Conservation (phyloP, 2,797 vertebrate genomes). For the Pantherophis alleghaniensis region DNA sequence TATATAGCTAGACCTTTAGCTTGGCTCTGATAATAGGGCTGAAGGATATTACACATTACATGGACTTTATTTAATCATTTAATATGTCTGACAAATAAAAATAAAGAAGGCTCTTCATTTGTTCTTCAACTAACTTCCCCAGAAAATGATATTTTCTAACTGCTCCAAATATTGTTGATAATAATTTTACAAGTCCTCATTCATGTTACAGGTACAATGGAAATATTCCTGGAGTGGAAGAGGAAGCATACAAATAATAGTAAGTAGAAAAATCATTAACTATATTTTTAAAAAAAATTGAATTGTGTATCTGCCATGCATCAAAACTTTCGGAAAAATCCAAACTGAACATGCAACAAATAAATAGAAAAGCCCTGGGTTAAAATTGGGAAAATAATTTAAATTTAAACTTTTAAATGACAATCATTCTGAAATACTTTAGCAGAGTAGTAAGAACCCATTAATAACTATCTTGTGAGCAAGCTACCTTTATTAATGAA, state of each 20-base stretch:
- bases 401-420: slow-evolving; percentile 3
- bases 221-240: slow-evolving; percentile 10
- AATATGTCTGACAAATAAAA: background rate
- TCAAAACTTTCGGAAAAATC: slow-evolving; percentile 11
- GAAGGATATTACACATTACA: background rate
- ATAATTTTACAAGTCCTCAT: background rate
- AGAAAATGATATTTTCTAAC: slow-evolving; percentile 4
- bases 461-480: background rate
- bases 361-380: background rate
- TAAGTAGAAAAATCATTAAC: slow-evolving; percentile 30
- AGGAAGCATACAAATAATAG: background rate
- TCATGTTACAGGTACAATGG: background rate
- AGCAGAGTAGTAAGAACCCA: background rate
- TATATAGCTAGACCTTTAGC: background rate
- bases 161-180: background rate
- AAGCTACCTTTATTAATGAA: background rate
- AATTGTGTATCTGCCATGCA: slow-evolving; percentile 14
- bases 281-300: background rate
- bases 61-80: background rate
- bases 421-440: background rate
- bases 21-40: background rate
- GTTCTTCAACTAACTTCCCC: slow-evolving; percentile 6
- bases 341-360: slow-evolving; percentile 7
- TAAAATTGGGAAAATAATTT: slow-evolving; percentile 5
- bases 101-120: slow-evolving; percentile 27